A percentile compares a stretch with the other conserved stretches of the same genome.
Evolutionary conservation across 2,113 vertebrate genomes (phyloP).

Genomic region (Heterotis niloticus): DNA sequence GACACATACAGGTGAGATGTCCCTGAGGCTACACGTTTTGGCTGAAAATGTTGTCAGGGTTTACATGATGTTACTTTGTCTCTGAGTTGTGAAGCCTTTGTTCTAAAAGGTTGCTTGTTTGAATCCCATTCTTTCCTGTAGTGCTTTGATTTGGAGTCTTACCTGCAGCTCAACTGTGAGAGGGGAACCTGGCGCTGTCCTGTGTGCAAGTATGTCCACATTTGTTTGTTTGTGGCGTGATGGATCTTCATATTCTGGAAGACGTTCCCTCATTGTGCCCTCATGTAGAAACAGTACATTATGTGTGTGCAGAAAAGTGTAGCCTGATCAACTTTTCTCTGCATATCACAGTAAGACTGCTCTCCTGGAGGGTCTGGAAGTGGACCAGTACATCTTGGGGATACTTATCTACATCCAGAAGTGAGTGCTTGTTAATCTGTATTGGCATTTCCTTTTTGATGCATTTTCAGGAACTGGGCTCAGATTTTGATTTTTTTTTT

Average conservation of each 20-base stretch:
- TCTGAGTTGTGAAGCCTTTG: not conserved
- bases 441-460: not conserved
- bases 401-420: constrained; percentile 90
- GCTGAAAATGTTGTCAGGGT: too few relatives aligned
- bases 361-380: constrained; percentile 85
- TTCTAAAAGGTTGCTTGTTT: not conserved
- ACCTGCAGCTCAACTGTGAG: constrained; percentile 73
- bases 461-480: not conserved
- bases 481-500: not conserved
- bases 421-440: constrained; percentile 58
- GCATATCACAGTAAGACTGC: constrained; percentile 77
- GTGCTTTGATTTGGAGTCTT: constrained; percentile 85
- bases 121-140: constrained; percentile 33
- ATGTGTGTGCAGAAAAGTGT: not conserved
- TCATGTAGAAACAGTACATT: not conserved
- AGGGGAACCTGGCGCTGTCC: constrained; percentile 73
- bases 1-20: constrained; percentile 72
- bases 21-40: not conserved
- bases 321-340: not conserved
- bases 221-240: not conserved
- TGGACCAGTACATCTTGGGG: constrained; percentile 94
- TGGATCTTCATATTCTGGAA: too few relatives aligned
- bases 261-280: not conserved
- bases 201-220: constrained; percentile 65
- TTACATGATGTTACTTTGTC: not conserved